Percentiles rank a stretch among this genome's conserved stretches.
These are phyloP conservation scores for Drosophila nannoptera DNA, from an alignment of 1,140 invertebrate species.

Conservation along the genomic window DNA sequence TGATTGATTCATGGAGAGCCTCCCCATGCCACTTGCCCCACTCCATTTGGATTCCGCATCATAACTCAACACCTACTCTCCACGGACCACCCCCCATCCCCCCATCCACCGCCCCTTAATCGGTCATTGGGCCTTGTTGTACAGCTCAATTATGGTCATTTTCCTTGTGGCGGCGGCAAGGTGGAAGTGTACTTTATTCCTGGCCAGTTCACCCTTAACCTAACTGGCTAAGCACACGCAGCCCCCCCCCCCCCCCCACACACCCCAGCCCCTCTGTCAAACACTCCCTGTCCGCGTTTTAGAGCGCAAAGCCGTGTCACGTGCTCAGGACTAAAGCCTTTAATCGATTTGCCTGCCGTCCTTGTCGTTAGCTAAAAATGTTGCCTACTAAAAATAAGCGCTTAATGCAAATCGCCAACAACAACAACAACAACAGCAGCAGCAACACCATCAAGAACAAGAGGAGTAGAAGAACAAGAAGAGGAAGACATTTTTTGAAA, in stretches of 20 bases:
- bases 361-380: slow-evolving; percentile 39
- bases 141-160: slow-evolving; percentile 74
- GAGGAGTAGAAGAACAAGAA: slow-evolving; percentile 1
- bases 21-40: background rate
- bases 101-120: slow-evolving; percentile 43
- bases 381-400: slow-evolving; percentile 65
- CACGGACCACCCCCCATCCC: background rate
- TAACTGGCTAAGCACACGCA: slow-evolving; percentile 1
- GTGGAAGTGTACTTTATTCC: background rate
- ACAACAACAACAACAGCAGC: slow-evolving; percentile 30
- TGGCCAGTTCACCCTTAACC: slow-evolving; percentile 41
- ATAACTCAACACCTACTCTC: no score
- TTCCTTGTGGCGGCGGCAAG: slow-evolving; percentile 60
- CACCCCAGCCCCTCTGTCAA: background rate
- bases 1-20: slow-evolving; percentile 35
- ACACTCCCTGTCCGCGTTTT: background rate
- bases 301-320: slow-evolving; percentile 44
- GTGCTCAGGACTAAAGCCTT: slow-evolving; percentile 59
- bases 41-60: background rate
- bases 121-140: slow-evolving; percentile 75
- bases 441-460: slow-evolving; percentile 28
- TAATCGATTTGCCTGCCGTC: slow-evolving; percentile 64
- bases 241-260: background rate
- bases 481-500: slow-evolving; percentile 12
- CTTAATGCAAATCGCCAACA: slow-evolving; percentile 65